These are phyloP conservation scores for Spicauda simplicius DNA, from an alignment of 2,888 invertebrate species.

Conservation along the genomic window DNA sequence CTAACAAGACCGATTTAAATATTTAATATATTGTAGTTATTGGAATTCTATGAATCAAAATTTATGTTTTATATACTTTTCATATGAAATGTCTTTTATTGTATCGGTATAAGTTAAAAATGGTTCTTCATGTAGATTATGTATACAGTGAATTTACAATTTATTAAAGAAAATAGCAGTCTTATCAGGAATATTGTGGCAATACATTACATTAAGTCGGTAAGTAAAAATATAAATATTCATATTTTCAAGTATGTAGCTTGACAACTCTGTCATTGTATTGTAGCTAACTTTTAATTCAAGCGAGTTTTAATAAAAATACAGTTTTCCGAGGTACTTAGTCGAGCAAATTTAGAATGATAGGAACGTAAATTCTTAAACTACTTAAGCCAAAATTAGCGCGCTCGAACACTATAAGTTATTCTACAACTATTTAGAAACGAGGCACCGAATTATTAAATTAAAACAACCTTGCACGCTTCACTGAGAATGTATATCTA, in stretches of 20 bases:
- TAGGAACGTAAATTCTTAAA: constrained; percentile 73
- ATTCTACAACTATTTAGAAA: constrained; percentile 32
- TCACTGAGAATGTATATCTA: constrained; percentile 36
- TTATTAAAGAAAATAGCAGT: not conserved
- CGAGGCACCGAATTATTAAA: constrained; percentile 42
- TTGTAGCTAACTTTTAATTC: not conserved
- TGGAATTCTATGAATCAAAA: too few species aligned
- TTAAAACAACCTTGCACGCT: constrained; percentile 41
- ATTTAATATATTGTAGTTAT: too few species aligned
- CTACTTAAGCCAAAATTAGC: constrained; percentile 38
- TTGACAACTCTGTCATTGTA: not conserved
- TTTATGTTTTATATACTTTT: too few species aligned
- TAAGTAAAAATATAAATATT: not conserved
- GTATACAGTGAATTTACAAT: not conserved
- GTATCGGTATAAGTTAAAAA: too few species aligned
- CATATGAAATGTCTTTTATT: too few species aligned
- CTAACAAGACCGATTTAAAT: not conserved
- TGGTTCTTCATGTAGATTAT: too few species aligned
- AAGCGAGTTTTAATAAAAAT: not conserved
- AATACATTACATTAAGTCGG: not conserved
- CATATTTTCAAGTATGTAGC: not conserved
- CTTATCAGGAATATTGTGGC: not conserved
- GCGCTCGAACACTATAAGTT: constrained; percentile 20
- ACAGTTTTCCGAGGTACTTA: constrained; percentile 44
- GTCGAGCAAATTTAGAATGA: constrained; percentile 52